Percentiles rank a stretch among this genome's conserved stretches.
phyloP scores from a whole-genome alignment of 2,113 vertebrate species.

The Bubalus kerabau region DNA sequence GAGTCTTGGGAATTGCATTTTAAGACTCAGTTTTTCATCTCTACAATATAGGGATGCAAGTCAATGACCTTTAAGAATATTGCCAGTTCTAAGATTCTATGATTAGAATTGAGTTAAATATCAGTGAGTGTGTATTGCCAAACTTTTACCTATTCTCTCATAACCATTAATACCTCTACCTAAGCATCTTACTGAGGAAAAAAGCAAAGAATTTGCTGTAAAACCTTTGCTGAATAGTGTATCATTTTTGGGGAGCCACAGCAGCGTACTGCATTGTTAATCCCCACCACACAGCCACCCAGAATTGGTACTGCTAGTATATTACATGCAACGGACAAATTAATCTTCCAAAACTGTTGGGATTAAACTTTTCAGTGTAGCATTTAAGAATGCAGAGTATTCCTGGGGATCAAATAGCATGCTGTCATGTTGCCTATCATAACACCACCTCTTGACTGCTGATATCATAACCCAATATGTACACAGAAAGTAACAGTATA shows the following conservation, averaged over 20 bases:
- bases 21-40: background rate
- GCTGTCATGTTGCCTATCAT: background rate
- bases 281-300: background rate
- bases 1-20: background rate
- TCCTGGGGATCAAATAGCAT: background rate
- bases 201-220: background rate
- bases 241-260: background rate
- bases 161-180: background rate
- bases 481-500: background rate
- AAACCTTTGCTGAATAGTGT: background rate
- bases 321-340: background rate
- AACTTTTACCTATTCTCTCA: background rate
- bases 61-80: background rate
- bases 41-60: background rate
- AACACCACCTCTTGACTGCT: background rate
- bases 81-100: background rate
- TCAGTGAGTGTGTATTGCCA: background rate
- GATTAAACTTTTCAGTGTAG: background rate
- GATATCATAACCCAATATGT: background rate
- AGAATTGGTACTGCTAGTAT: background rate
- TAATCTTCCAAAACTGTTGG: background rate
- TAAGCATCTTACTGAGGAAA: background rate
- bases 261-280: background rate
- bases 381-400: background rate
- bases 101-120: background rate